Evolutionary conservation across 2,797 vertebrate genomes (phyloP).

Genomic region (Melopsittacus undulatus): DNA sequence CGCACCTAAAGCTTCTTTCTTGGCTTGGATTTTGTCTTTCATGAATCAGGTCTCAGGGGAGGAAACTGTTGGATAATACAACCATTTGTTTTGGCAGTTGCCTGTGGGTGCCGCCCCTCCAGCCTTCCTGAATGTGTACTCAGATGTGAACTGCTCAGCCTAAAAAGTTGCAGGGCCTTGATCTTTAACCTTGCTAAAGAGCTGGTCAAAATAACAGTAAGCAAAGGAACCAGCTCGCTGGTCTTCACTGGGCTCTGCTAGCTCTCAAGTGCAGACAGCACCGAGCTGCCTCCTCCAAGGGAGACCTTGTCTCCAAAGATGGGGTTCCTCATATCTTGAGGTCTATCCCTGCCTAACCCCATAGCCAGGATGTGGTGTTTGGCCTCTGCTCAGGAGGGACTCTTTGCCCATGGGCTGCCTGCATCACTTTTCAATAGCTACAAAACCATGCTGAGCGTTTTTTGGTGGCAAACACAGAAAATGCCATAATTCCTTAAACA

Average conservation of each 20-base stretch:
- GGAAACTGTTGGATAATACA: slow-evolving; percentile 37
- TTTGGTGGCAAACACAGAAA: neutral
- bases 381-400: neutral
- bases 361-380: rapidly evolving
- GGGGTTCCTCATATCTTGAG: rapidly evolving
- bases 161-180: neutral
- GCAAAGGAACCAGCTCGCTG: neutral
- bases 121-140: neutral
- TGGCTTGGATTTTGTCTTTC: neutral
- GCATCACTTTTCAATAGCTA: neutral
- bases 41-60: neutral
- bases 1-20: slow-evolving; percentile 17
- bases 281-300: neutral
- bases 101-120: neutral
- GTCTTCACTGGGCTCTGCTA: neutral
- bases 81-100: slow-evolving; percentile 37
- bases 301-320: neutral
- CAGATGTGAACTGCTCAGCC: neutral
- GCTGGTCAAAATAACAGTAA: neutral
- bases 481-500: rapidly evolving
- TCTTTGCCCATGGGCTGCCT: neutral
- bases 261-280: neutral
- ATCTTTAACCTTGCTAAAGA: neutral
- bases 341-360: neutral
- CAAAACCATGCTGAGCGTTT: neutral